Evolutionary conservation across 92 coral and sea anemone species (phyloP).

Genomic region (Palythoa grandiflora): DNA sequence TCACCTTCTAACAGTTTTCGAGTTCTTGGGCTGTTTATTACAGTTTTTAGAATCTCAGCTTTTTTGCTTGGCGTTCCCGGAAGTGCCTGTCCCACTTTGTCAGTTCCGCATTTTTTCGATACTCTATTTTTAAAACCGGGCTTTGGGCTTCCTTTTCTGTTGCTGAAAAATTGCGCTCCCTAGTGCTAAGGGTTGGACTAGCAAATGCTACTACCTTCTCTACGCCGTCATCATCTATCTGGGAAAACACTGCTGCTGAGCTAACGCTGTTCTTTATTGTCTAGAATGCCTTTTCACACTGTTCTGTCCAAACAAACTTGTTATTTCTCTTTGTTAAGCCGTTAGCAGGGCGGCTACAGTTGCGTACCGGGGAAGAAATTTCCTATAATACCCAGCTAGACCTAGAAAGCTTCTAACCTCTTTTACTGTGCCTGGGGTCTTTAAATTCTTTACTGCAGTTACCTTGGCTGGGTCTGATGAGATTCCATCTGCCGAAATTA

Average conservation of each 20-base stretch:
- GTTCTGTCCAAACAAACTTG: constrained; percentile 34
- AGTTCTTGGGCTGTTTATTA: constrained; percentile 1
- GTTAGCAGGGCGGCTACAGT: constrained; percentile 49
- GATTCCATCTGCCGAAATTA: constrained; percentile 38
- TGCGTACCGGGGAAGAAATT: constrained; percentile 23
- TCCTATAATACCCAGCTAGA: constrained; percentile 41
- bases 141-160: not conserved
- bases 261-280: constrained; percentile 7
- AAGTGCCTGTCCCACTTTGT: not conserved
- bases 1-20: not conserved
- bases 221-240: constrained; percentile 50
- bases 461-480: constrained; percentile 56
- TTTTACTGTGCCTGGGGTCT: constrained; percentile 16
- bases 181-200: constrained; percentile 29
- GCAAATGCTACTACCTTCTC: constrained; percentile 46
- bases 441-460: constrained; percentile 8
- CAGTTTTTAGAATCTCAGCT: not conserved
- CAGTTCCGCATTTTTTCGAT: not conserved
- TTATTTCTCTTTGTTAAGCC: constrained; percentile 22
- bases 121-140: constrained; percentile 1
- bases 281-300: constrained; percentile 1
- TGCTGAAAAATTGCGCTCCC: not conserved
- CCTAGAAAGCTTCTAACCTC: constrained; percentile 55
- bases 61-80: not conserved
- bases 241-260: constrained; percentile 25